phyloP scores from a whole-genome alignment of 2,797 vertebrate species.

The Gymnopithys bicolor region DNA sequence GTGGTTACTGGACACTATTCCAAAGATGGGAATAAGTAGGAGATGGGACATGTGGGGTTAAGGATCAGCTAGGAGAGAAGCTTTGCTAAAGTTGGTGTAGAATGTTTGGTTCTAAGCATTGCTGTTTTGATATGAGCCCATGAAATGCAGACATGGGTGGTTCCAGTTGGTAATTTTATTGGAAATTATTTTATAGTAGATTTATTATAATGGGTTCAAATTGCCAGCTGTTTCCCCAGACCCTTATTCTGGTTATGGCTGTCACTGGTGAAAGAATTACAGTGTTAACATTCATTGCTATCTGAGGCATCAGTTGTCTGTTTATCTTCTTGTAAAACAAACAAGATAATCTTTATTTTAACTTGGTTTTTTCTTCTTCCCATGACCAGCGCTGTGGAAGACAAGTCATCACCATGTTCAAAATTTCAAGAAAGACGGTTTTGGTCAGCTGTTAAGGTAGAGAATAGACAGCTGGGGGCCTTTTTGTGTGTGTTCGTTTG shows the following conservation, averaged over 20 bases:
- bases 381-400: conserved; percentile 75
- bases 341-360: not conserved
- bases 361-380: not conserved
- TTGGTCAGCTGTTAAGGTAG: conserved; percentile 91
- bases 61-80: not conserved
- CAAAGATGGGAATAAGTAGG: not conserved
- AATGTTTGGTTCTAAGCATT: not conserved
- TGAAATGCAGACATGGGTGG: not conserved
- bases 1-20: not conserved
- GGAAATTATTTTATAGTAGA: not conserved
- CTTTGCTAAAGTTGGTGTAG: not conserved
- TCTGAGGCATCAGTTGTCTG: not conserved
- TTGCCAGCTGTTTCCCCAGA: not conserved
- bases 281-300: not conserved
- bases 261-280: not conserved
- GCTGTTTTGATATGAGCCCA: not conserved
- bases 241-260: not conserved
- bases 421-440: conserved; percentile 88
- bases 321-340: not conserved
- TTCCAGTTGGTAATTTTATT: not conserved
- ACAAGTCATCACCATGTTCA: conserved; percentile 79
- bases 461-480: not conserved
- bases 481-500: not conserved
- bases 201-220: not conserved
- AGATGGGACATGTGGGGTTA: not conserved